Percentiles rank a stretch among this genome's conserved stretches.
Conservation (phyloP, 2,113 vertebrate species). For the Halcyon senegalensis region DNA sequence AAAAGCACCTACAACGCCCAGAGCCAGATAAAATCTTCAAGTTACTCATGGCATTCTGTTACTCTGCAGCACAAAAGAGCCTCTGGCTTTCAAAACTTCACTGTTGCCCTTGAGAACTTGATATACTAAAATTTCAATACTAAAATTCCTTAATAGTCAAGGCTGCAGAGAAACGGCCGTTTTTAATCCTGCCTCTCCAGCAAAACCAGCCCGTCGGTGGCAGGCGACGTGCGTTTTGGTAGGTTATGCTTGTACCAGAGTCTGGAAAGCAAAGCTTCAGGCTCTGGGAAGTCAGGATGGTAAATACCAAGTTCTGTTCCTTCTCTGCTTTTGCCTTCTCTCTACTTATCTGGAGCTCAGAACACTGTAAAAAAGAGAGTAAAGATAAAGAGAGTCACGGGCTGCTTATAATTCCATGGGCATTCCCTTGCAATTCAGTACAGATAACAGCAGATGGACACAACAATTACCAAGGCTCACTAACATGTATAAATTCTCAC, state of each 20-base stretch:
- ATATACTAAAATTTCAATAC: no score
- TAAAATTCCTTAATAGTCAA: neutral
- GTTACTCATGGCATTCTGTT: neutral
- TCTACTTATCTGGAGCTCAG: neutral
- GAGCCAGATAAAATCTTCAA: no score
- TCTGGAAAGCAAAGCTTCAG: neutral
- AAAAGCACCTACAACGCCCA: no score
- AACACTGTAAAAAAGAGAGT: neutral
- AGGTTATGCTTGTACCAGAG: no score
- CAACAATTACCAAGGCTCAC: neutral
- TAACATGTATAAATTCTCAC: neutral
- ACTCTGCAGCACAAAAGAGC: no score
- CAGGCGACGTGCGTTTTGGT: accelerated
- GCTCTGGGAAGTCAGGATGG: neutral
- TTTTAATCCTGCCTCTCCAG: neutral
- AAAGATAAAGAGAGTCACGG: neutral
- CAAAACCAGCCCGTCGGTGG: accelerated
- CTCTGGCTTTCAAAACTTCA: neutral
- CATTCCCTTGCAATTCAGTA: neutral
- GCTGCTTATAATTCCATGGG: neutral
- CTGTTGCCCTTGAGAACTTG: no score
- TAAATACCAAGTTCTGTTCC: neutral
- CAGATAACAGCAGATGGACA: neutral
- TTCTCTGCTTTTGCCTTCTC: neutral
- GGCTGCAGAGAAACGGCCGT: neutral